These are phyloP conservation scores for Phodopus roborovskii DNA, from an alignment of 2,113 vertebrate genomes.

Conservation along the genomic window DNA sequence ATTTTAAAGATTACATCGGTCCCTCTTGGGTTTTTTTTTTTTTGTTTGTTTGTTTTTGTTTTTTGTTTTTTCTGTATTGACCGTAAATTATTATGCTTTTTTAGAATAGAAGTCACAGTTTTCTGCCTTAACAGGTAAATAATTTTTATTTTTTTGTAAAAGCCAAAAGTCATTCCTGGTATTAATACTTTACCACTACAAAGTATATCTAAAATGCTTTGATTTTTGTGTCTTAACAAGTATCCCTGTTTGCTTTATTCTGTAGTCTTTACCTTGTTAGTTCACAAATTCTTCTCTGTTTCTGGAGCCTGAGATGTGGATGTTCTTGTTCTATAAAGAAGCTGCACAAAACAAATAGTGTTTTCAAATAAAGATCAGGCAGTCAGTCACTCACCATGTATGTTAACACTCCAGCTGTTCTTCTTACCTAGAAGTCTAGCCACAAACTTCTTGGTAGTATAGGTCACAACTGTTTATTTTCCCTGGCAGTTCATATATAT, in stretches of 20 bases:
- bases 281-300: not conserved
- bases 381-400: not conserved
- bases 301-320: conserved; percentile 3
- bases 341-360: not conserved
- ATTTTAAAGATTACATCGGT: not conserved
- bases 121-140: not conserved
- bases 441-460: not conserved
- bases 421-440: not conserved
- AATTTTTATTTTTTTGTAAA: not conserved
- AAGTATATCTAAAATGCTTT: not conserved
- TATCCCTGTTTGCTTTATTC: not conserved
- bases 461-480: not conserved
- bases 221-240: not conserved
- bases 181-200: not conserved
- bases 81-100: not conserved
- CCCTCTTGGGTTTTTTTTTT: not conserved
- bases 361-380: not conserved
- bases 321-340: not conserved
- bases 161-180: not conserved
- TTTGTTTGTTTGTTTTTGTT: no score
- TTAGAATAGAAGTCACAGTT: not conserved
- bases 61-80: not conserved
- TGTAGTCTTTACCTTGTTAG: not conserved
- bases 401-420: not conserved
- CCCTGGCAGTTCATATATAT: not conserved